Evolutionary conservation across 2,113 vertebrate genomes (phyloP), one percentile per base, ranked within the genome.

Genomic region (Anoplopoma fimbria): DNA sequence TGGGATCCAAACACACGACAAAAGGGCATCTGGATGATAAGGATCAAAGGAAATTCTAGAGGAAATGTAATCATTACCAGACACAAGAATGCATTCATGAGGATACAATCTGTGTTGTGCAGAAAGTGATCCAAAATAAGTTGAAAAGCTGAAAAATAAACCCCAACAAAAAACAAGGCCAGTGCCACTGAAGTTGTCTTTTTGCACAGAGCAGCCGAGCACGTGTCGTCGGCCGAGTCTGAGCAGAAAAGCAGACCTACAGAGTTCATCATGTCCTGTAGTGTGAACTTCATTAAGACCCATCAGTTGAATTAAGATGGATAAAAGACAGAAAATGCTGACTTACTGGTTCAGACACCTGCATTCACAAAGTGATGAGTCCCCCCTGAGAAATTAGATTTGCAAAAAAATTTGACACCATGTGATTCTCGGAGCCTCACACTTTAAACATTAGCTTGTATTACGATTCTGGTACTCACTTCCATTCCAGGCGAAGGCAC

Each of bases 21-120:
- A 95, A 95, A 94, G 92, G 94, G 89, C 93, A 95, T 93, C 87
- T 86, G 80, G 62, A 74, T 61, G 94, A 95, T 95, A 92, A 91
- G 85, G 89, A 95, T 95, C 90, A 95, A 92, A 94, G 90, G 68
- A 84, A 91, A 71, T 88, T 92, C 88, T 81, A 90, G 86, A 91
- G 90, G 91, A 88, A 93, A 89, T 85, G 85, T 81, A 92, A 94
- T 94, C 84, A 77, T 93, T 91, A 79, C 69, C 81, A 81, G 82
- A 94, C 87, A 89, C 84, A 82, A 73, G 77, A 77, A 87, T 84
- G 61, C 69, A 86, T 88, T 85, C 72, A 75, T 78, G 70, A 77
- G 61, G 75, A 75, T 81, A 55, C 70, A 88, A 72, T 86, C 79
- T 84, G 63, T 53, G 55, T 61, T 53, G 13, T 82, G 69, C 70